Percentiles rank a stretch among this genome's conserved stretches.
Evolutionary conservation across 2,113 vertebrate species (phyloP).

Genomic region (Silurus asotus): DNA sequence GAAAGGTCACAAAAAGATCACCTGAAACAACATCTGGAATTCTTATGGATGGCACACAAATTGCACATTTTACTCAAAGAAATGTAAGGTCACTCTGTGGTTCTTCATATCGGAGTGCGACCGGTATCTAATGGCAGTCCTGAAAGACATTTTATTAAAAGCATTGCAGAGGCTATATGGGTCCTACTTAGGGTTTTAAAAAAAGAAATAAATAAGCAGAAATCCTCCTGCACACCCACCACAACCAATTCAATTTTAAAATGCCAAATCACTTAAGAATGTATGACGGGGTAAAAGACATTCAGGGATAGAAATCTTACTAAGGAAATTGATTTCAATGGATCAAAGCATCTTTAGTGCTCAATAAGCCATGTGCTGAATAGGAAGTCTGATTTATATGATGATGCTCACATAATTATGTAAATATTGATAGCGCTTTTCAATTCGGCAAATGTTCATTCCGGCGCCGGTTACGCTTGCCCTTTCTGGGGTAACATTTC

Average conservation of each 20-base stretch:
- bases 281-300: conserved; percentile 54
- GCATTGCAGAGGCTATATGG: background rate
- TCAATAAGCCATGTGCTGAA: conserved; percentile 63
- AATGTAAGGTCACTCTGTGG: background rate
- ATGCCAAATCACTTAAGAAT: conserved; percentile 43
- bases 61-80: background rate
- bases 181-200: background rate
- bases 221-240: background rate
- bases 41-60: background rate
- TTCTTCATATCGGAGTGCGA: background rate
- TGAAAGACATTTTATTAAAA: background rate
- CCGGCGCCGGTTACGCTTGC: conserved; percentile 44
- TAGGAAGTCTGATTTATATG: conserved; percentile 71
- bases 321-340: conserved; percentile 69
- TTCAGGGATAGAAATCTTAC: conserved; percentile 61
- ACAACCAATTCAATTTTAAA: conserved; percentile 4
- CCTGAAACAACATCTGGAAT: background rate
- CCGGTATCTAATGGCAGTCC: background rate
- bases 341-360: conserved; percentile 62
- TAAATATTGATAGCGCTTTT: conserved; percentile 64
- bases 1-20: background rate
- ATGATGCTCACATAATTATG: conserved; percentile 70
- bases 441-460: conserved; percentile 58
- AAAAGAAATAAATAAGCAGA: background rate
- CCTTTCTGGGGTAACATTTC: conserved; percentile 47